Conservation (phyloP, 1,140 invertebrate genomes). For the Panulirus ornatus region DNA sequence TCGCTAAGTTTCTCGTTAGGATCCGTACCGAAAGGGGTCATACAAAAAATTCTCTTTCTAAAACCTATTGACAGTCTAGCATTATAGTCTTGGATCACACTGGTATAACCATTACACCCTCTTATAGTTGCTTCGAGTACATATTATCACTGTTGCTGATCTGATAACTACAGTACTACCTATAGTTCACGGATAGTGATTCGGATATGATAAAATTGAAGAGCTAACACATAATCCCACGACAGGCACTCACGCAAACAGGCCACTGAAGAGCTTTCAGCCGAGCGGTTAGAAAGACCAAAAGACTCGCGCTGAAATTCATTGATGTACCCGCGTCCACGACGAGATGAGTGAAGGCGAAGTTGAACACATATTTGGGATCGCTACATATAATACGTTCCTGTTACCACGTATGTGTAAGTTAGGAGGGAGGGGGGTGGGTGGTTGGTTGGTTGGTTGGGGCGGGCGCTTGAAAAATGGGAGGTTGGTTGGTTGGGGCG, state of each 20-base stretch:
- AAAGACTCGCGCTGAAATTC: background rate
- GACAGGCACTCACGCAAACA: background rate
- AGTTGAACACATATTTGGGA: constrained; percentile 59
- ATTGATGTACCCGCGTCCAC: constrained; percentile 22
- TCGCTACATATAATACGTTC: constrained; percentile 12
- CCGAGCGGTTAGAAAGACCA: background rate
- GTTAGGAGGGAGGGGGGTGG: too few species aligned
- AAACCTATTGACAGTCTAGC: too few species aligned
- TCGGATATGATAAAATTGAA: background rate
- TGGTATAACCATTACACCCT: too few species aligned
- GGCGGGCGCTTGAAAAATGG: background rate
- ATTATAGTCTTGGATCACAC: too few species aligned
- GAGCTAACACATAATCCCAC: background rate
- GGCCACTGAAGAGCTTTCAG: background rate
- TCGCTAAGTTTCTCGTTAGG: too few species aligned
- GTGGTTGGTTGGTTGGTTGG: background rate
- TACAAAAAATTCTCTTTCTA: too few species aligned
- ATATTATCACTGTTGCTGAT: too few species aligned
- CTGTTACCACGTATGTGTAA: background rate
- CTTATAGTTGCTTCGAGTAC: too few species aligned
- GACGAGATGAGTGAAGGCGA: constrained; percentile 31
- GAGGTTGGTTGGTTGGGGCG: background rate
- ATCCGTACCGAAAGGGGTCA: too few species aligned
- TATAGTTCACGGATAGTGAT: background rate
- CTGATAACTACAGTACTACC: too few species aligned